Evolutionary conservation across 2,888 invertebrate genomes (phyloP), one percentile per base, ranked within the genome.

Genomic region (Calephelis perditalis): DNA sequence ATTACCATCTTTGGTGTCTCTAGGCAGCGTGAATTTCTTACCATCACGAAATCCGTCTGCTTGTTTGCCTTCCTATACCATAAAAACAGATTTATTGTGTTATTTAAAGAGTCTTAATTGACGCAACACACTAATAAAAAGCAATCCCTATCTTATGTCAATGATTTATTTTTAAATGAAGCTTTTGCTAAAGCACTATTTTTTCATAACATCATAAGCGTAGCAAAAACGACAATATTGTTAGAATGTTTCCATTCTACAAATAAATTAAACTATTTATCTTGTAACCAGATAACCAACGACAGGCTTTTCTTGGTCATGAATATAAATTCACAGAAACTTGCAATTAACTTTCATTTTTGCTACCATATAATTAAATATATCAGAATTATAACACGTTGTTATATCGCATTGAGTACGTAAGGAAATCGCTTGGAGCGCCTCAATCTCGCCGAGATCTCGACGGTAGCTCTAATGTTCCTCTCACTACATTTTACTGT

Each of bases 401-500:
- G 62, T 54, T 54, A 40, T 40, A 40, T 40, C 36, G 35, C 54
- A 35, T n/a, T 11, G 54, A 54, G 35, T 54, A 54, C n/a, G 54
- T 54, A 36, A 54, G 56, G 62, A 62, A 65, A 61, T 65, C 62
- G 58, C 62, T 62, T 60, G 56, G 57, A 62, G 57, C 62, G 54
- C 56, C 64, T 63, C 57, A 65, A 57, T 65, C 62, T 65, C 54
- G 61, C 59, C 57, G 60, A 60, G 62, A 57, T 55, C 60, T 63
- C 61, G 58, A 63, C 65, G 57, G 63, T 62, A 59, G 62, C 61
- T 60, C 64, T 54, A 59, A 62, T 58, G 60, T 62, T 64, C 68
- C 69, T 67, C 68, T 70, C 65, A 67, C 66, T 67, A 62, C 64
- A 65, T 66, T 71, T 63, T 62, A 54, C 40, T 59, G 59, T 55